Conservation (phyloP, 2,113 vertebrate species). For the Cromileptes altivelis region DNA sequence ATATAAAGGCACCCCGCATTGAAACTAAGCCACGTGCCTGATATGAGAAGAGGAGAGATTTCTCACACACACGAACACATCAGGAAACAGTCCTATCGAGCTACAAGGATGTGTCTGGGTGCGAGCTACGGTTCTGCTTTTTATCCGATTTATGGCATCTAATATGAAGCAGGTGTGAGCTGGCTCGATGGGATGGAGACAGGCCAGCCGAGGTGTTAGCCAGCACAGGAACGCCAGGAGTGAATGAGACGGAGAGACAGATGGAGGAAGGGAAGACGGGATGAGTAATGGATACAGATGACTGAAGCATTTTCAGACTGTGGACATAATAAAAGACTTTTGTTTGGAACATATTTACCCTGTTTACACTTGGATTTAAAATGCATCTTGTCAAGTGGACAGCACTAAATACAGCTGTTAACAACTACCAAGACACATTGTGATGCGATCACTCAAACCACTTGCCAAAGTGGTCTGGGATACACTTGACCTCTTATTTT, state of each 20-base stretch:
- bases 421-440: no score
- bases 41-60: constrained; percentile 18
- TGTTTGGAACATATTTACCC: background rate
- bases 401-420: no score
- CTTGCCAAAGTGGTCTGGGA: no score
- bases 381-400: no score
- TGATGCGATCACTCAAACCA: no score
- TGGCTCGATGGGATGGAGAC: constrained; percentile 22
- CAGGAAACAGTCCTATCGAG: constrained; percentile 25
- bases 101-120: constrained; percentile 49
- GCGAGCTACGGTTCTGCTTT: constrained; percentile 53
- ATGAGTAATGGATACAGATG: constrained; percentile 47
- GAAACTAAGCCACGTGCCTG: constrained; percentile 65
- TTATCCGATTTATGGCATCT: constrained; percentile 54
- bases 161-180: constrained; percentile 78
- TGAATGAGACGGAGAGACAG: constrained; percentile 30
- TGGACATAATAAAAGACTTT: background rate
- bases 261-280: constrained; percentile 2
- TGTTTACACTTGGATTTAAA: no score
- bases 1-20: constrained; percentile 16
- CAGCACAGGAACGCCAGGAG: constrained; percentile 34
- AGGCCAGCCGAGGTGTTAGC: constrained; percentile 53
- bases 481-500: no score
- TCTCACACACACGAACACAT: constrained; percentile 27
- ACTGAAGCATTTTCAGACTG: constrained; percentile 30